Percentiles rank a stretch among this genome's conserved stretches.
phyloP scores from a whole-genome alignment of 2,797 vertebrate species.

The Miichthys miiuy region DNA sequence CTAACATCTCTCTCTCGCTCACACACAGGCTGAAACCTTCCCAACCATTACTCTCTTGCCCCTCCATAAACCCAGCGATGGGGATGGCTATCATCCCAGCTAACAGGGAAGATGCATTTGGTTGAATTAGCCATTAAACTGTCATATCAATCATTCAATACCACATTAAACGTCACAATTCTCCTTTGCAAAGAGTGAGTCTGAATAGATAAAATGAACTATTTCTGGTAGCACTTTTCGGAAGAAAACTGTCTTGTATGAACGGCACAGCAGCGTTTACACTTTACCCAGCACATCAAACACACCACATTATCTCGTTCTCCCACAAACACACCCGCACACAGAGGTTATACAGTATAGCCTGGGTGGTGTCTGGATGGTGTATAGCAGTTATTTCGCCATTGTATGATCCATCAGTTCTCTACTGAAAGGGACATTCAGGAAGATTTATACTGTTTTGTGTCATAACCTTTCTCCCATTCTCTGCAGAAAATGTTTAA shows the following conservation, averaged over 20 bases:
- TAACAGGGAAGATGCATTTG: conserved; percentile 68
- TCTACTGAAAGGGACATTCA: conserved; percentile 14
- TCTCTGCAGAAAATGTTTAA: conserved; percentile 28
- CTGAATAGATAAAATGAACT: conserved; percentile 64
- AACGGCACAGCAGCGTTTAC: conserved; percentile 18
- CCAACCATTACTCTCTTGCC: background rate
- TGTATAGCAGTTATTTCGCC: conserved; percentile 15
- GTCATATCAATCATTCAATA: conserved; percentile 77
- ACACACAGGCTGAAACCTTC: background rate
- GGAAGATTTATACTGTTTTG: conserved; percentile 19
- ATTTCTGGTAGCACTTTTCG: conserved; percentile 55
- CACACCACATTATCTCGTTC: conserved; percentile 21
- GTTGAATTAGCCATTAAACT: conserved; percentile 70
- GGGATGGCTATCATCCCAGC: conserved; percentile 19
- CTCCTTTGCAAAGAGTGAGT: conserved; percentile 37
- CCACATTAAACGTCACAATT: conserved; percentile 56
- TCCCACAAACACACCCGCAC: background rate
- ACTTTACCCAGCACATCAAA: conserved; percentile 35
- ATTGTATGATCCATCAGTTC: background rate
- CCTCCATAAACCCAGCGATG: conserved; percentile 2
- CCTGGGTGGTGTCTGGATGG: conserved; percentile 7
- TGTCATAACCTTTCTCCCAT: conserved; percentile 22
- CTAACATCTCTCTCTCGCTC: background rate
- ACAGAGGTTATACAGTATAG: background rate
- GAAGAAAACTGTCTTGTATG: conserved; percentile 17